Percentiles rank a stretch among this genome's conserved stretches.
phyloP scores from a whole-genome alignment of 1,140 invertebrate species.

The Drosophila neocordata region DNA sequence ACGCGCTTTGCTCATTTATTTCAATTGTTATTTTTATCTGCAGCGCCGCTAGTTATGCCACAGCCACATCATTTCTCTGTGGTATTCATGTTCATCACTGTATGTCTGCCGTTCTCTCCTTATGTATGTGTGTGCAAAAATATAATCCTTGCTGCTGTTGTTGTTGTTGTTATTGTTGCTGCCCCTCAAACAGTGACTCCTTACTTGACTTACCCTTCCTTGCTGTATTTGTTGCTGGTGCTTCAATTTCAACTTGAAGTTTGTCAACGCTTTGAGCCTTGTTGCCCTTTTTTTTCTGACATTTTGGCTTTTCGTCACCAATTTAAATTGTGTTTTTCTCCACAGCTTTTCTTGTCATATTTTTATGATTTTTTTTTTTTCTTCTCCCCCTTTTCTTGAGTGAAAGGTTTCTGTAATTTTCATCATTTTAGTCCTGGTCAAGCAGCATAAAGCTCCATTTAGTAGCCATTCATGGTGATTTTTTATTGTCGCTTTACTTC shows the following conservation, averaged over 20 bases:
- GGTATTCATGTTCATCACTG: neutral
- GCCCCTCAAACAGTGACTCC: neutral
- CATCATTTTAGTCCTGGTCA: neutral
- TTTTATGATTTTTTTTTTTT: no score
- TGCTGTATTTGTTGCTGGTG: conserved; percentile 22
- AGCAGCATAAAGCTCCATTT: neutral
- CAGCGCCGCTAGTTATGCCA: conserved; percentile 65
- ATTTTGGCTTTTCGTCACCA: conserved; percentile 47
- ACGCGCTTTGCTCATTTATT: conserved; percentile 60
- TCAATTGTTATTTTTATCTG: conserved; percentile 73
- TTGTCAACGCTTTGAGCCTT: conserved; percentile 17
- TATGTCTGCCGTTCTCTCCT: no score
- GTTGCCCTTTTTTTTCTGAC: conserved; percentile 11
- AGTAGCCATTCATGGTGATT: neutral
- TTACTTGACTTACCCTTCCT: conserved; percentile 2
- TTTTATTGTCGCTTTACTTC: neutral
- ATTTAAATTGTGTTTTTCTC: conserved; percentile 41
- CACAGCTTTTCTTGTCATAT: conserved; percentile 31
- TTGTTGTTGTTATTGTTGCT: no score
- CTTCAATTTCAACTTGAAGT: conserved; percentile 2
- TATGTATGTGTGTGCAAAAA: neutral
- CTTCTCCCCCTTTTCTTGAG: no score
- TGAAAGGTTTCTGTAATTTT: conserved; percentile 1
- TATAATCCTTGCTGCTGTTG: conserved; percentile 32
- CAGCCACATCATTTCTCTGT: conserved; percentile 44